Evolutionary conservation across 30 jellyfish, hydroid and myxozoan species (phyloP).

Genomic region (Aurelia aurita complex sp. Pacific): DNA sequence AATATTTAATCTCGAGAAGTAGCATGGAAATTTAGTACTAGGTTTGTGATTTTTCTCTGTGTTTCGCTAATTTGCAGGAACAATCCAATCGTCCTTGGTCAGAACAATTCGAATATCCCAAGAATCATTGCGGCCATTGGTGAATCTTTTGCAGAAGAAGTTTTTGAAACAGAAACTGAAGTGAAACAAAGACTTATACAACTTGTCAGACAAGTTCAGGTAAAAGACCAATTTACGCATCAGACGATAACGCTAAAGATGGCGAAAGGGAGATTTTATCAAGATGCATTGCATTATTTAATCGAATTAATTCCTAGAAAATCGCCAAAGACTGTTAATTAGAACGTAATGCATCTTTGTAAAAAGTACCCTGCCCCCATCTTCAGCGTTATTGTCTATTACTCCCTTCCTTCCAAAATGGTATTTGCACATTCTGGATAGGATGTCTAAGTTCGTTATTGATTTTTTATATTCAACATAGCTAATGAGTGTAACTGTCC

Average conservation of each 20-base stretch:
- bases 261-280: too few species aligned
- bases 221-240: not conserved
- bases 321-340: too few species aligned
- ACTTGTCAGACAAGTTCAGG: constrained; percentile 82
- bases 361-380: not conserved
- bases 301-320: too few species aligned
- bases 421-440: not conserved
- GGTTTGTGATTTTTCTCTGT: too few species aligned
- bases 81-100: constrained; percentile 90
- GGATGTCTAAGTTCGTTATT: too few species aligned
- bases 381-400: not conserved
- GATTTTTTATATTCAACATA: too few species aligned
- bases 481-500: too few species aligned
- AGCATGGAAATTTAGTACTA: too few species aligned
- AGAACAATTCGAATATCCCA: constrained; percentile 79
- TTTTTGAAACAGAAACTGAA: constrained; percentile 80
- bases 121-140: constrained; percentile 79
- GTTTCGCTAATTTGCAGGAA: constrained; percentile 45
- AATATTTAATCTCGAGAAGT: too few species aligned
- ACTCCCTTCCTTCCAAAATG: not conserved
- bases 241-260: too few species aligned
- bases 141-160: constrained; percentile 93
- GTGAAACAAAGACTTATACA: constrained; percentile 60
- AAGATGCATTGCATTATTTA: too few species aligned
- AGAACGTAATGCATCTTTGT: not conserved